Evolutionary conservation across 2,797 vertebrate genomes (phyloP), one percentile per base, ranked within the genome.

Genomic region (Schizothorax lantsangensis): DNA sequence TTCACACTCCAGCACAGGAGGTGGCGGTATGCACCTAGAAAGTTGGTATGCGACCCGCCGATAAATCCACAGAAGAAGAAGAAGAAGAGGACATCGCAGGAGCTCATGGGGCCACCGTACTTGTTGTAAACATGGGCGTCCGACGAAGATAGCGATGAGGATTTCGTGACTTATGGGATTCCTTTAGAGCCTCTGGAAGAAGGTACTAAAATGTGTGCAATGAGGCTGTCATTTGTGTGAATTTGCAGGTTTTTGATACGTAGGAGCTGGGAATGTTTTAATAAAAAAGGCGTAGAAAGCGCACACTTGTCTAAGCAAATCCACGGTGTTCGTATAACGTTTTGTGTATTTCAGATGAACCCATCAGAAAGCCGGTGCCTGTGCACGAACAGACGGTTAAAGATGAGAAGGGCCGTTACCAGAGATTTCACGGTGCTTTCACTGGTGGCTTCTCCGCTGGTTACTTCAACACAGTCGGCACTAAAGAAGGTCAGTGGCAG

Each of bases 381-480:
- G 92, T 99, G 47, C 97, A 98, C 71, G 97, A 99, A 1, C 98
- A 99, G 94, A 98, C 97, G 0, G 98, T 99, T 88, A 97, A 95
- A 89, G 98, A 99, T 91, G 98, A 98, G 81, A 98, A 96, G 84
- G 98, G 98, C 0, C 94, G 98, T 0, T 99, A 96, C 43, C 93
- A 97, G 81, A 94, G 98, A 81, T 99, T 99, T 89, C 98, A 99
- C 9, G 98, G 98, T 0, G 98, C 98, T 0, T 99, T 99, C 75
- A 99, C 97, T 0, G 98, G 98, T 15, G 98, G 98, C 1, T 99
- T 99, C 87, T 99, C 97, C 12, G 98, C 98, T 0, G 98, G 98
- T 0, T 99, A 98, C 88, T 99, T 97, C 91, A 99, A 99, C 92
- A 97, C 97, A 0, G 98, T 98, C 26, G 98, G 98, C 7, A 96